Base-by-base conservation (phyloP, 2,797 vertebrate genomes). In the Gymnocypris eckloni region DNA sequence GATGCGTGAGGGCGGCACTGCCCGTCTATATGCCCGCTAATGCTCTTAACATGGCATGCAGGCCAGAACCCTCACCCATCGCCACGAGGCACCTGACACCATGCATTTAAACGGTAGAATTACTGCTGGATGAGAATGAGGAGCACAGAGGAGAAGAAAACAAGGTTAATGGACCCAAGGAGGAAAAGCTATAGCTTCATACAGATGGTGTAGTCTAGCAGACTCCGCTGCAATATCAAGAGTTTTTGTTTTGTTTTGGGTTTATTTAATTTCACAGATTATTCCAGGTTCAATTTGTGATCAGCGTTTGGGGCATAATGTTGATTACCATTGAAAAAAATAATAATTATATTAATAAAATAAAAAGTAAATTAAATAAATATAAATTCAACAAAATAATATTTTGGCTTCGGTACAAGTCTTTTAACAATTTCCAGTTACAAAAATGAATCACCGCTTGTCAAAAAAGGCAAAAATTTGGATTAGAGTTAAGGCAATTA, bases 41-140 rank as follows among this genome's bases (percentile, higher is more conserved):
- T 89, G 88, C 93, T 89, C 75, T 80, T 93, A 95, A 91, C 90
- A 90, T 92, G 88, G 92, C 91, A 93, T 89, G 91, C 90, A 90
- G 92, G 91, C 67, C 67, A 89, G 90, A 90, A 90, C 88, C 90
- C 92, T 96, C 92, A 95, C 91, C 91, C 89, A 90, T 93, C 90
- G 94, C 96, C 96, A 95, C 94, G 91, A 96, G 96, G 95, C 95
- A 93, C 91, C 93, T 96, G 95, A 95, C 95, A 95, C 94, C 91
- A 92, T 13, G 56, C 91, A 92, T 95, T 92, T 92, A 93, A 93
- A 83, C 79, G 84, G 70, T 89, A 86, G 90, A 89, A 91, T 91
- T 91, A 73, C 45, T n/a, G 64, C 59, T n/a, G 61, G 59, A 37
- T 78, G 77, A 81, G 28, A 71, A 37, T 4, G 16, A 28, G 88